phyloP scores from a whole-genome alignment of 35 echinoderm and acorn worm genomes.

The Amphiura filiformis region DNA sequence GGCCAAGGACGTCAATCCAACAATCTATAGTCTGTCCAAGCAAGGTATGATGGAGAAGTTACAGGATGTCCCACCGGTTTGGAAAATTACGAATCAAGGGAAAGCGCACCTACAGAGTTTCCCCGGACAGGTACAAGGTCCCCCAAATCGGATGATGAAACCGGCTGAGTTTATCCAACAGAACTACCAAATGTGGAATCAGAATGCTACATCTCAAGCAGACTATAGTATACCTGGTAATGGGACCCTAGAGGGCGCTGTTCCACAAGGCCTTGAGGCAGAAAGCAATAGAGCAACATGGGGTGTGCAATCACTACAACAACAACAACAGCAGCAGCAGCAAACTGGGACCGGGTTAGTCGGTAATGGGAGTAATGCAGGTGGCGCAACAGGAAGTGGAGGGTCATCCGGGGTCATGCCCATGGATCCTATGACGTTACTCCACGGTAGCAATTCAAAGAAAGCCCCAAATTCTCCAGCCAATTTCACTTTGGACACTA shows the following conservation, averaged over 20 bases:
- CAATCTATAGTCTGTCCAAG: conserved; percentile 35
- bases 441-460: background rate
- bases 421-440: background rate
- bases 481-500: background rate
- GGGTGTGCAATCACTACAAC: background rate
- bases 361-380: background rate
- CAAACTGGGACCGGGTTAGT: too few relatives aligned
- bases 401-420: background rate
- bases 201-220: conserved; percentile 12
- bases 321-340: too few relatives aligned
- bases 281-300: background rate
- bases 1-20: conserved; percentile 47
- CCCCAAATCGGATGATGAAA: background rate
- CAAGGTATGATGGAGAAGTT: conserved; percentile 17
- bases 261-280: background rate
- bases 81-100: conserved; percentile 21
- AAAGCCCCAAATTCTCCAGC: background rate
- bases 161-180: conserved; percentile 1
- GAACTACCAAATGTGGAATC: background rate
- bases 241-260: background rate
- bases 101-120: background rate
- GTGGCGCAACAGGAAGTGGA: background rate
- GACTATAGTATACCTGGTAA: background rate
- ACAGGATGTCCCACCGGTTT: conserved; percentile 45
- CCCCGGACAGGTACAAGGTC: background rate